Evolutionary conservation across 2,888 invertebrate genomes (phyloP).

Genomic region (Tetranychus truncatus): DNA sequence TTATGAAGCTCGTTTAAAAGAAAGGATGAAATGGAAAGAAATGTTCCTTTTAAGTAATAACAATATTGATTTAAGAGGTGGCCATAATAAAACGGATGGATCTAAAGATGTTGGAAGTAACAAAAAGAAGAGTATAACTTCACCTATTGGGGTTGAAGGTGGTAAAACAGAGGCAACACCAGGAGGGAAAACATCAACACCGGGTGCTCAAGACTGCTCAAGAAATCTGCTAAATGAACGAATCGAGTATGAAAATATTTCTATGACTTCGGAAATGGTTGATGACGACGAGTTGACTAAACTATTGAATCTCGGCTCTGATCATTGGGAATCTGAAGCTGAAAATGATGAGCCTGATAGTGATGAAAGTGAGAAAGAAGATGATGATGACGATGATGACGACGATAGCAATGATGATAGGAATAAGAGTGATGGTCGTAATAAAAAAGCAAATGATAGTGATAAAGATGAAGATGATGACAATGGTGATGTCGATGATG

Average conservation of each 20-base stretch:
- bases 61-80: conserved; percentile 9
- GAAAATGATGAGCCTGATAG: conserved; percentile 7
- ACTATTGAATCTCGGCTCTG: not conserved
- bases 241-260: conserved; percentile 14
- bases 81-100: not conserved
- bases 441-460: not conserved
- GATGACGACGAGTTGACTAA: conserved; percentile 14
- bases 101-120: not conserved
- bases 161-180: not conserved
- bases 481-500: not conserved
- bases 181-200: not conserved
- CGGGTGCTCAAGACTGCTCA: not conserved
- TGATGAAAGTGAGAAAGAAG: conserved; percentile 2
- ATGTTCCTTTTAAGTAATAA: conserved; percentile 8
- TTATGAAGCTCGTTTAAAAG: conserved; percentile 13
- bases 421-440: not conserved
- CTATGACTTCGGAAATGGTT: not conserved
- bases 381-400: not conserved
- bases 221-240: conserved; percentile 5
- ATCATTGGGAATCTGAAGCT: conserved; percentile 13
- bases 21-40: conserved; percentile 15
- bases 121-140: not conserved
- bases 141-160: not conserved
- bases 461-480: conserved; percentile 5
- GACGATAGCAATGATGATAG: not conserved